These are phyloP conservation scores for Myodes glareolus DNA, from an alignment of 2,113 vertebrate genomes.

Conservation along the genomic window DNA sequence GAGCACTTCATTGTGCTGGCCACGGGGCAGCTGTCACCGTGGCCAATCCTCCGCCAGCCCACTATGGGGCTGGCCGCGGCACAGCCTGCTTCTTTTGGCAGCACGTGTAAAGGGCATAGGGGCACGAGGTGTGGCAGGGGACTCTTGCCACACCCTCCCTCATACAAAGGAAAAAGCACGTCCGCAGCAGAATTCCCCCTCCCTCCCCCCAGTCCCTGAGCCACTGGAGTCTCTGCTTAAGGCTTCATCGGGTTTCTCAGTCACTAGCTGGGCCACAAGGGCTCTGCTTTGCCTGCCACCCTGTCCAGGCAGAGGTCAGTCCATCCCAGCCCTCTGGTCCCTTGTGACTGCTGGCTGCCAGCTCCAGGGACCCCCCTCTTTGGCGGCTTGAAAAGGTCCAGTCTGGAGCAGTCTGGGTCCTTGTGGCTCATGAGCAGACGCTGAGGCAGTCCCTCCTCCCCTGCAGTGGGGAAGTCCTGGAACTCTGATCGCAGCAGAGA, in stretches of 20 bases:
- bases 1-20: slow-evolving; percentile 91
- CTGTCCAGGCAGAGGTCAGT: slow-evolving; percentile 38
- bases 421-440: slow-evolving; percentile 75
- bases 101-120: slow-evolving; percentile 65
- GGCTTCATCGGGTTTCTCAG: slow-evolving; percentile 39
- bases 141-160: not conserved
- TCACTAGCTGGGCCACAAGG: slow-evolving; percentile 76
- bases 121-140: not conserved
- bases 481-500: slow-evolving; percentile 12
- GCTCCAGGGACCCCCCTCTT: slow-evolving; percentile 49
- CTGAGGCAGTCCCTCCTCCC: slow-evolving; percentile 49
- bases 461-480: slow-evolving; percentile 56
- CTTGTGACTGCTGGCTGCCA: slow-evolving; percentile 58
- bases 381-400: slow-evolving; percentile 62
- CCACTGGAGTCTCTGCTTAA: not conserved
- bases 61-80: not conserved
- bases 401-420: slow-evolving; percentile 61
- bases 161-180: not conserved
- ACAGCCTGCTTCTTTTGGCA: slow-evolving; percentile 17
- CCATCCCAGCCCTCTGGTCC: slow-evolving; percentile 68
- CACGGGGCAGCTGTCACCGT: slow-evolving; percentile 57
- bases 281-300: slow-evolving; percentile 45
- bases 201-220: slow-evolving; percentile 31
- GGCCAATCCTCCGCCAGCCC: slow-evolving; percentile 57
- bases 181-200: not conserved